Percentiles rank a stretch among this genome's conserved stretches.
These are phyloP conservation scores for Penaeus vannamei DNA, from an alignment of 1,140 invertebrate species.

Conservation along the genomic window DNA sequence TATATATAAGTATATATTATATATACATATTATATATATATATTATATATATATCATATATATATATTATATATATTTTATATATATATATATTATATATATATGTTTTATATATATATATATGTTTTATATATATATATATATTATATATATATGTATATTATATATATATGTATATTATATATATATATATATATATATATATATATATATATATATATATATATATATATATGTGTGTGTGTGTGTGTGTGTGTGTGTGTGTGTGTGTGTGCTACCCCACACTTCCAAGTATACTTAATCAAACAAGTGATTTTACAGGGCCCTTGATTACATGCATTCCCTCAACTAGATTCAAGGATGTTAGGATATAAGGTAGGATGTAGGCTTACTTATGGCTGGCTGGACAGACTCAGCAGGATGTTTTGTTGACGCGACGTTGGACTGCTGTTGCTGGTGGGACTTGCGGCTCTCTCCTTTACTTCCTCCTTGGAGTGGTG, in stretches of 20 bases:
- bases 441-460: slow-evolving; percentile 40
- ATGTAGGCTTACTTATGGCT: slow-evolving; percentile 48
- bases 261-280: too few species aligned
- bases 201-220: neutral
- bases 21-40: neutral
- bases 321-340: too few species aligned
- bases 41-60: neutral
- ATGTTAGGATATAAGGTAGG: neutral
- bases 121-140: neutral
- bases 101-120: neutral
- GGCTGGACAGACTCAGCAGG: slow-evolving; percentile 31
- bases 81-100: neutral
- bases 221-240: neutral
- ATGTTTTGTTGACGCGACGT: slow-evolving; percentile 37
- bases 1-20: neutral
- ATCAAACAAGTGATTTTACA: too few species aligned
- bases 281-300: too few species aligned
- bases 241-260: too few species aligned
- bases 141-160: neutral
- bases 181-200: neutral
- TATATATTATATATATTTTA: neutral
- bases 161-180: too few species aligned
- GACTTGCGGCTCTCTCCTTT: slow-evolving; percentile 56
- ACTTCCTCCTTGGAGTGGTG: slow-evolving; percentile 47
- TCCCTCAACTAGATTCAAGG: too few species aligned